Base-by-base conservation (phyloP, 1,140 invertebrate genomes). In the Hycleus cichorii region DNA sequence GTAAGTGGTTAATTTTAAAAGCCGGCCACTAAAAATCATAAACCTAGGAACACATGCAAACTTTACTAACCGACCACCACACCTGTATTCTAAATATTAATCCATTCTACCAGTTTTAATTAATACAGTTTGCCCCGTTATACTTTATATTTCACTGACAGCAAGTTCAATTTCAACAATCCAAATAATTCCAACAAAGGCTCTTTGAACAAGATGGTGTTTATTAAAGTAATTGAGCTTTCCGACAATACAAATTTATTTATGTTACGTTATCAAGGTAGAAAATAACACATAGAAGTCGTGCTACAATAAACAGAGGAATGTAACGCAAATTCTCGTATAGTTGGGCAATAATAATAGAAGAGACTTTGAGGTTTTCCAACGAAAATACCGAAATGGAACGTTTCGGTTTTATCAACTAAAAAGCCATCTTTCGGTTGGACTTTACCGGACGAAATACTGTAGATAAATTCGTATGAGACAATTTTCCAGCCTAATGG, bases 201-300 rank as follows among this genome's bases (percentile, higher is more conserved):
- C 44, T 53, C 32, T 53, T 46, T 46, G 51, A 46, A 45, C 51
- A 46, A 38, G 46, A 46, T 46, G 46, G 40, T 46, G 43, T 53
- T 42, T 45, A 53, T 32, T 46, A 52, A 52, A 44, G 44, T 42
- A 53, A 53, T 45, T 53, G 44, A 27, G 45, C 44, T 45, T 45
- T 40, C 51, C 32, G 32, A 32, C 32, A 32, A 32, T 32, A 32
- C 51, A 12, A 53, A 53, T 45, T 53, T 53, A 53, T 53, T 53
- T 53, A 53, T 53, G 42, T 38, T 46, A 53, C 32, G 7, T 53
- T 45, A 27, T 44, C 39, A 52, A 52, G 42, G 42, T 53, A 53
- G 46, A 40, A 53, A 53, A 53, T 45, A 43, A 42, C 43, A 42
- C 42, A 46, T 45, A 53, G 32, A 5, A 5, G 32, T 32, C 7